phyloP scores from a whole-genome alignment of 2,888 invertebrate species.

The Prionchulus punctatus region DNA sequence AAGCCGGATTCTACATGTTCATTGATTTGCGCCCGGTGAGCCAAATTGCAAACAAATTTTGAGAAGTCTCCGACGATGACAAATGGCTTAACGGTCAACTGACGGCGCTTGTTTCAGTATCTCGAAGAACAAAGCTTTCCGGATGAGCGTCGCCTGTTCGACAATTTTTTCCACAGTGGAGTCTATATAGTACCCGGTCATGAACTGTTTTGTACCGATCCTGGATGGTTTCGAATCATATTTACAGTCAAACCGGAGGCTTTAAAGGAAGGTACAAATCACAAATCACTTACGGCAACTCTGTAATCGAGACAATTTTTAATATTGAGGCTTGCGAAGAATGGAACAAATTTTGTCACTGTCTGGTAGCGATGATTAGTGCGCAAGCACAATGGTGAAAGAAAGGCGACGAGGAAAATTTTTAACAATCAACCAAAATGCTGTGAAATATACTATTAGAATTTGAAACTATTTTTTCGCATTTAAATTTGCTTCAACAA shows the following conservation, averaged over 20 bases:
- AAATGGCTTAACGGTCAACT: too few relatives aligned
- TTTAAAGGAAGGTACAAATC: slow-evolving; percentile 27
- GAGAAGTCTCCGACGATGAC: background rate
- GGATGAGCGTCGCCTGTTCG: slow-evolving; percentile 3
- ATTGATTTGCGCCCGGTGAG: background rate
- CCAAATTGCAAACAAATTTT: background rate
- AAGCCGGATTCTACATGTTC: slow-evolving; percentile 4
- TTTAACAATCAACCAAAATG: too few relatives aligned
- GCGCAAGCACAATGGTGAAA: too few relatives aligned
- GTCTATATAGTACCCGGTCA: slow-evolving; percentile 25
- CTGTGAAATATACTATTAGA: too few relatives aligned
- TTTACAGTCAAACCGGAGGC: slow-evolving; percentile 19
- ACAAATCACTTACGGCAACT: too few relatives aligned
- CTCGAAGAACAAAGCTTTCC: background rate
- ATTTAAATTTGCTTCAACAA: too few relatives aligned
- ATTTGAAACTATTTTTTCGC: too few relatives aligned
- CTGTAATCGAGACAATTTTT: too few relatives aligned
- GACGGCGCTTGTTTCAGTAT: background rate
- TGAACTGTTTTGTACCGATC: slow-evolving; percentile 18
- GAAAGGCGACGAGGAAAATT: too few relatives aligned
- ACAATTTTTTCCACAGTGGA: slow-evolving; percentile 12
- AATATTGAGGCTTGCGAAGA: too few relatives aligned
- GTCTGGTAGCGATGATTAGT: too few relatives aligned
- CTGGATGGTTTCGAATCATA: slow-evolving; percentile 30
- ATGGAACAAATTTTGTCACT: too few relatives aligned